Evolutionary conservation across 2,888 invertebrate species (phyloP).

Genomic region (Notodonta dromedarius): DNA sequence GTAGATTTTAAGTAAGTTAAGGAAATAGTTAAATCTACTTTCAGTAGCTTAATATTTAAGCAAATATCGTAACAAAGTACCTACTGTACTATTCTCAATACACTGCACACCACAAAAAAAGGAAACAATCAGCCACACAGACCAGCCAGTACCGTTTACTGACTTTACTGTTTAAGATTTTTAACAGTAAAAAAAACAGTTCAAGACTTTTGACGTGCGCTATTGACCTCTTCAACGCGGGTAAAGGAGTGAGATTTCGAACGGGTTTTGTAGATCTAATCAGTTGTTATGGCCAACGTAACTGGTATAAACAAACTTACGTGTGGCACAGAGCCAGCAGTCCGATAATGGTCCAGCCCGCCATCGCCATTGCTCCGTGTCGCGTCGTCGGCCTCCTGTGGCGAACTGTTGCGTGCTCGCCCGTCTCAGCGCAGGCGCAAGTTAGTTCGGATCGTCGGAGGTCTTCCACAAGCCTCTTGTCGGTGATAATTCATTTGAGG

Average conservation of each 20-base stretch:
- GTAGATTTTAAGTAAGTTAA: too few species aligned
- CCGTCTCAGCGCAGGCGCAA: conserved; percentile 25
- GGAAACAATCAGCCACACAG: background rate
- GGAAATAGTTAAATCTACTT: too few species aligned
- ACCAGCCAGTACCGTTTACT: background rate
- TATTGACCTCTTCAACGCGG: conserved; percentile 2
- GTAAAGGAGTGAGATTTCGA: background rate
- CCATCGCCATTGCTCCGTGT: conserved; percentile 67
- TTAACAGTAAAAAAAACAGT: background rate
- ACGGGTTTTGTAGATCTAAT: conserved; percentile 32
- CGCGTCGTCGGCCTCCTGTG: conserved; percentile 46
- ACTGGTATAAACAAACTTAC: conserved; percentile 60
- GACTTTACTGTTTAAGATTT: too few species aligned
- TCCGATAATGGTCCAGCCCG: conserved; percentile 54
- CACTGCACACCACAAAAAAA: background rate
- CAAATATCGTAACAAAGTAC: too few species aligned
- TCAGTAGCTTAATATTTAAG: too few species aligned
- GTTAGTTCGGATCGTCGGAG: conserved; percentile 37
- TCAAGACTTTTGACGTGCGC: background rate
- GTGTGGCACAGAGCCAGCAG: conserved; percentile 64
- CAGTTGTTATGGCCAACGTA: conserved; percentile 11
- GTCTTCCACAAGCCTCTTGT: conserved; percentile 33
- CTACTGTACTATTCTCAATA: background rate
- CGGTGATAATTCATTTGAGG: conserved; percentile 33
- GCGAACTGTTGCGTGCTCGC: conserved; percentile 46